Base-by-base conservation (phyloP, 1,140 invertebrate species). In the Trachymyrmex cornetzi region DNA sequence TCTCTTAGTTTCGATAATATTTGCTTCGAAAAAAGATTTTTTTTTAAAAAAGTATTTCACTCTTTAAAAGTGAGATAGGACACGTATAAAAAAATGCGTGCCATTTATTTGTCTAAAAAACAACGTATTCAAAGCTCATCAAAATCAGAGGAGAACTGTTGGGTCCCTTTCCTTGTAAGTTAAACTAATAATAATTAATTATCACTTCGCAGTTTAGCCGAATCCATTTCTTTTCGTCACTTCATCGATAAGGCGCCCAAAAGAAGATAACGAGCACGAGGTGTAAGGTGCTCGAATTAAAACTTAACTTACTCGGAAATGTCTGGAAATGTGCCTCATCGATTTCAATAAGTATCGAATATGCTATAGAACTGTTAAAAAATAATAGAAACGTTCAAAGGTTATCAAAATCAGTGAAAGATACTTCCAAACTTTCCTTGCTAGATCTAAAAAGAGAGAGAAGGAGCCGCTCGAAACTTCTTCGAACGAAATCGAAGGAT, bases 241-340 rank as follows among this genome's bases (percentile, higher is more conserved):
- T 12, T n/a, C 50, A n/a, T 90, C 89, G 89, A 90, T 90, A 90
- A 90, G 86, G 81, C 69, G 89, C 34, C 48, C 77, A 61, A 66
- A 38, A 48, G 38, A 75, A 90, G 63, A 74, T 90, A 88, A 81
- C 86, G 89, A 90, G 81, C 84, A 88, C 89, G 27, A 48, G 55
- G 5, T 84, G 64, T 22, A 44, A 69, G 9, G 14, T 61, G 80
- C 55, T 84, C 80, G 55, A 19, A 48, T 61, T 74, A 38, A 2
- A 84, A 84, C 55, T 84, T 84, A 75, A 72, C 34, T 74, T 79
- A 79, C 12, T 16, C 6, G 59, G 38, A 77, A 77, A 64, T 11
- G 24, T 64, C 19, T 64, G 34, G 61, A 79, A 66, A 44, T 75
- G 57, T 77, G 12, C 1, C 11, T 66, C 11, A 9, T 66, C 38